phyloP scores from a whole-genome alignment of 1,140 invertebrate genomes.

The Acromyrmex heyeri region DNA sequence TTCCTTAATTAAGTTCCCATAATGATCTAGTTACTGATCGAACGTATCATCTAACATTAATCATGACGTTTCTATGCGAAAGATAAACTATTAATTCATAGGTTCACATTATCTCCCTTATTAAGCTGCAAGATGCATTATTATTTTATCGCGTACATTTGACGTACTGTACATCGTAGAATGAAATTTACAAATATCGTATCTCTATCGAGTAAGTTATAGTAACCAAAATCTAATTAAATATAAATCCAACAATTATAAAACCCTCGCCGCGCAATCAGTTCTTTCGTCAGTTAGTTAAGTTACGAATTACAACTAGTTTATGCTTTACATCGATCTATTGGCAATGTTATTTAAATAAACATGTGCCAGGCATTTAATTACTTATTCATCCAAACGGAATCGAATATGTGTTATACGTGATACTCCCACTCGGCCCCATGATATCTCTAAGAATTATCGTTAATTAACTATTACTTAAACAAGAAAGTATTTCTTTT shows the following conservation, averaged over 20 bases:
- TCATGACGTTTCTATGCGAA: conserved; percentile 68
- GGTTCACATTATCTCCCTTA: conserved; percentile 77
- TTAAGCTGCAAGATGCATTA: conserved; percentile 48
- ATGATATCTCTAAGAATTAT: conserved; percentile 66
- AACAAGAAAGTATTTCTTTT: conserved; percentile 79
- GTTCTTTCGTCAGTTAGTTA: conserved; percentile 45
- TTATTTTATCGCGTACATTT: conserved; percentile 23
- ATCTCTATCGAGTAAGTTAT: conserved; percentile 51
- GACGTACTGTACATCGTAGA: conserved; percentile 27
- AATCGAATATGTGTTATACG: conserved; percentile 61
- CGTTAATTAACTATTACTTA: conserved; percentile 81
- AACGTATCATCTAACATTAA: conserved; percentile 72
- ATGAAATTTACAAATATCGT: conserved; percentile 54
- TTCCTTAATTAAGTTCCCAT: conserved; percentile 80
- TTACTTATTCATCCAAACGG: conserved; percentile 56
- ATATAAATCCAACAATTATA: conserved; percentile 54
- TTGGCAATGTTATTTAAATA: conserved; percentile 44
- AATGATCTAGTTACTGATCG: conserved; percentile 80
- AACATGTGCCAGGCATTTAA: conserved; percentile 49
- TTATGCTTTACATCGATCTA: conserved; percentile 54
- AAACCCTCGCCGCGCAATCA: conserved; percentile 57
- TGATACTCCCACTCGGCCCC: conserved; percentile 58
- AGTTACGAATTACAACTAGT: conserved; percentile 54
- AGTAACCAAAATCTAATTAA: conserved; percentile 58
- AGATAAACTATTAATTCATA: conserved; percentile 80